A percentile compares a stretch with the other conserved stretches of the same genome.
These are phyloP conservation scores for Protonemura montana DNA, from an alignment of 2,888 invertebrate species.

Conservation along the genomic window DNA sequence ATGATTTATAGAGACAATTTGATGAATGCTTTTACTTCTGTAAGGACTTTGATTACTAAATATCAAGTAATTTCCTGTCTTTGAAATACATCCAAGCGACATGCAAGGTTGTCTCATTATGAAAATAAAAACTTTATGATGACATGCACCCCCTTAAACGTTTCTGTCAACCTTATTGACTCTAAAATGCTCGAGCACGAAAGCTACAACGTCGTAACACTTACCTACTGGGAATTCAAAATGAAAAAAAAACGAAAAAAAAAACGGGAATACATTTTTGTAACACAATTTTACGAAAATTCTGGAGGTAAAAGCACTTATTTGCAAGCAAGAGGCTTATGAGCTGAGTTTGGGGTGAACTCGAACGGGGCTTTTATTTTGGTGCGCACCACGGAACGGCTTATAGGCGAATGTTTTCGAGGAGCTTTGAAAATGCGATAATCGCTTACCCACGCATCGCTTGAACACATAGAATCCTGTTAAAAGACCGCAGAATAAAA, in stretches of 20 bases:
- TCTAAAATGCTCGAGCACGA: too few species aligned
- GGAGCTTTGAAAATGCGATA: not conserved
- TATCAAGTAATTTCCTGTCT: not conserved
- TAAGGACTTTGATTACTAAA: not conserved
- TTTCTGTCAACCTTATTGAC: not conserved
- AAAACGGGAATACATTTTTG: too few species aligned
- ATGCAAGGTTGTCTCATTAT: not conserved
- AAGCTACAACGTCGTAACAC: too few species aligned
- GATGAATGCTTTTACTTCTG: not conserved
- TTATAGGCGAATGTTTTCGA: not conserved
- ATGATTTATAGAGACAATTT: not conserved
- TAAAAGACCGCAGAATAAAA: not conserved
- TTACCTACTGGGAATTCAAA: too few species aligned
- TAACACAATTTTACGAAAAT: too few species aligned
- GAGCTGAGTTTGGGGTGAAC: too few species aligned
- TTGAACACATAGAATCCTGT: not conserved
- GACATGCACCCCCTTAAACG: not conserved
- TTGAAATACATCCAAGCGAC: not conserved
- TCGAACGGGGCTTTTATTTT: not conserved
- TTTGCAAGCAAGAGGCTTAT: too few species aligned
- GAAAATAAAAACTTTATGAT: not conserved
- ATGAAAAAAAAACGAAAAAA: too few species aligned
- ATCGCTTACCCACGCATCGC: not conserved
- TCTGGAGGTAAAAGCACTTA: too few species aligned
- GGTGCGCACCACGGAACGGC: not conserved